Base-by-base conservation (phyloP, 2,888 invertebrate genomes). In the Pandemis heparana region DNA sequence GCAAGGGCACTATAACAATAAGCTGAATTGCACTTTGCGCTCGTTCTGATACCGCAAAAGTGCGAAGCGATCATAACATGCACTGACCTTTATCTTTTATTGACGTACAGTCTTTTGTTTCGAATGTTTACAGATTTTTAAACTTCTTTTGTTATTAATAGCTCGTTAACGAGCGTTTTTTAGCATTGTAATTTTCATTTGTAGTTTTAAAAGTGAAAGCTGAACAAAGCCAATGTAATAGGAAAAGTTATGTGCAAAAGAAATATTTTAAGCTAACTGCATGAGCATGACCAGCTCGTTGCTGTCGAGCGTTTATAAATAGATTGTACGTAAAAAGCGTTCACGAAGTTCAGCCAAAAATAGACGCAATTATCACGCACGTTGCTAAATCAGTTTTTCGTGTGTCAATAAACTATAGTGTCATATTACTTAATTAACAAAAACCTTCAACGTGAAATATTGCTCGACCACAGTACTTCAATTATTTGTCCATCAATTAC, bases 401-500 rank as follows among this genome's bases (percentile, higher is more conserved):
- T 32, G 6, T 8, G 9, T 46, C 16, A 43, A 18, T 12, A 18
- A 61, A 39, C 16, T 9, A 39, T 16, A 41, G n/a, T 43, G 43
- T 46, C 63, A 8, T 46, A 43, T 7, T 12, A 63, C 23, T 63
- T 46, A 23, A 62, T 53, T 53, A 66, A 53, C 61, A 62, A 62
- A 72, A 67, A 38, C 64, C 32, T 61, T 61, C 51, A 23, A 41
- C 41, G 12, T 51, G 1, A 60, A 41, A 23, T 66, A 1, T 60
- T 71, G 48, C 67, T 68, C 6, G 46, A 68, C 18, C 18, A 16
- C 51, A 53, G 23, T 18, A 53, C 8, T 53, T 53, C 16, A 53
- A 53, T 53, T 38, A 77, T 81, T 79, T 81, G 77, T 71, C 75
- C 64, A 79, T 75, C 81, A 79, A 83, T 81, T 80, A 80, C 79